A percentile compares a stretch with the other conserved stretches of the same genome.
Conservation (phyloP, 1,140 invertebrate species). For the Hypothenemus hampei region DNA sequence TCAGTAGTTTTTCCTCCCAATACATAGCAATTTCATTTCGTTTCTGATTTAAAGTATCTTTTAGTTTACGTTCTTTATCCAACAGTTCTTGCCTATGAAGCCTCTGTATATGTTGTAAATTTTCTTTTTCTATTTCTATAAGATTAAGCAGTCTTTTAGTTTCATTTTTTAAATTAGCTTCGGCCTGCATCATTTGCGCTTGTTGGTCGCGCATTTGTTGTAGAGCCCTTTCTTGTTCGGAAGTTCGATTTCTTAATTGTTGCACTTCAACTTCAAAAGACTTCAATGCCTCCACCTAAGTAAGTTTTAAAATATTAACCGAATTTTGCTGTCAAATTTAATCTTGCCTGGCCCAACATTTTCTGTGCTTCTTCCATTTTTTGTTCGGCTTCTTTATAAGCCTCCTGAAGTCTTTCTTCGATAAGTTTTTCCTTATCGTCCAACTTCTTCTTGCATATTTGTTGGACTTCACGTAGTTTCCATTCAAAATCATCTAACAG, state of each 20-base stretch:
- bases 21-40: slow-evolving; percentile 53
- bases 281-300: slow-evolving; percentile 51
- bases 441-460: slow-evolving; percentile 56
- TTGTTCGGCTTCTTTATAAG: slow-evolving; percentile 47
- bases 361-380: slow-evolving; percentile 46
- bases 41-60: slow-evolving; percentile 52
- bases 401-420: slow-evolving; percentile 50
- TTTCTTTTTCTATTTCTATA: slow-evolving; percentile 49
- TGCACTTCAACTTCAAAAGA: slow-evolving; percentile 55
- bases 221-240: slow-evolving; percentile 56
- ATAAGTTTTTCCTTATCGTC: slow-evolving; percentile 50
- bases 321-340: not conserved
- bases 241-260: slow-evolving; percentile 53
- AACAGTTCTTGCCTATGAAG: slow-evolving; percentile 46
- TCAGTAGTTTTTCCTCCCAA: slow-evolving; percentile 52
- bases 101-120: slow-evolving; percentile 45
- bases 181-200: slow-evolving; percentile 53
- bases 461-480: slow-evolving; percentile 61
- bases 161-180: slow-evolving; percentile 54
- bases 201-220: slow-evolving; percentile 52
- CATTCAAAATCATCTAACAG: slow-evolving; percentile 65
- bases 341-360: slow-evolving; percentile 44
- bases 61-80: slow-evolving; percentile 52
- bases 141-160: slow-evolving; percentile 48
- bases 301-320: too few relatives aligned